Conservation (phyloP, 1,140 invertebrate species). For the Carposina sasakii region DNA sequence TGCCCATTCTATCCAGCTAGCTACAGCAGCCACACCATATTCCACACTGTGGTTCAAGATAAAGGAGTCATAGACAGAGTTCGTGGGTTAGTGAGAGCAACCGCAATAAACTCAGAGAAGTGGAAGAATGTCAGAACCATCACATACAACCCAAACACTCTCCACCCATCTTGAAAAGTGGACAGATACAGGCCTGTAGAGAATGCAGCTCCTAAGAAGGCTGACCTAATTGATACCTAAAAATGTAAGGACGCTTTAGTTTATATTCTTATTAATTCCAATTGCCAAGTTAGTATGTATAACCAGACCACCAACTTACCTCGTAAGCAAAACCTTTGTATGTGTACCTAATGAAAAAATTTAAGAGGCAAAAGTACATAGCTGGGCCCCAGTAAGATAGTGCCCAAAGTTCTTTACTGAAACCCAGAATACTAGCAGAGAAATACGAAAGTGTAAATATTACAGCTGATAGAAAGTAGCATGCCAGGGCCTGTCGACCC, state of each 20-base stretch:
- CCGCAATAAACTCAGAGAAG: slow-evolving; percentile 94
- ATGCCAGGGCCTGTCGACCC: slow-evolving; percentile 67
- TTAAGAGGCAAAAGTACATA: slow-evolving; percentile 74
- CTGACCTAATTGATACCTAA: slow-evolving; percentile 81
- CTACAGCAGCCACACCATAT: slow-evolving; percentile 89
- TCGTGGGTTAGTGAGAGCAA: slow-evolving; percentile 89
- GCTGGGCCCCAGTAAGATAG: slow-evolving; percentile 73
- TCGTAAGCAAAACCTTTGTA: slow-evolving; percentile 72
- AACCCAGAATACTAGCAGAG: slow-evolving; percentile 65
- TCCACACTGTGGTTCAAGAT: slow-evolving; percentile 94
- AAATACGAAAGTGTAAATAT: slow-evolving; percentile 68
- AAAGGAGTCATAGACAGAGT: slow-evolving; percentile 90
- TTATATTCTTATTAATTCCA: background rate
- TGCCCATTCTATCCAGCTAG: slow-evolving; percentile 93
- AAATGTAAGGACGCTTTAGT: slow-evolving; percentile 13
- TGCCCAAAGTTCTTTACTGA: slow-evolving; percentile 68
- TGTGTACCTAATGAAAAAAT: slow-evolving; percentile 71
- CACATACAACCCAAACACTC: slow-evolving; percentile 85
- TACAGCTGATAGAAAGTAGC: slow-evolving; percentile 62
- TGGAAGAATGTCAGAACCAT: slow-evolving; percentile 91
- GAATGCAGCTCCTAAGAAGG: slow-evolving; percentile 81
- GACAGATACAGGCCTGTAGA: slow-evolving; percentile 78
- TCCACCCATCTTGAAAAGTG: slow-evolving; percentile 73
- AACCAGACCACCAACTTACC: slow-evolving; percentile 41
- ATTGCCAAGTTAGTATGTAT: background rate